A percentile compares a stretch with the other conserved stretches of the same genome.
Conservation (phyloP, 2,797 vertebrate species). For the Myotis findleyi region DNA sequence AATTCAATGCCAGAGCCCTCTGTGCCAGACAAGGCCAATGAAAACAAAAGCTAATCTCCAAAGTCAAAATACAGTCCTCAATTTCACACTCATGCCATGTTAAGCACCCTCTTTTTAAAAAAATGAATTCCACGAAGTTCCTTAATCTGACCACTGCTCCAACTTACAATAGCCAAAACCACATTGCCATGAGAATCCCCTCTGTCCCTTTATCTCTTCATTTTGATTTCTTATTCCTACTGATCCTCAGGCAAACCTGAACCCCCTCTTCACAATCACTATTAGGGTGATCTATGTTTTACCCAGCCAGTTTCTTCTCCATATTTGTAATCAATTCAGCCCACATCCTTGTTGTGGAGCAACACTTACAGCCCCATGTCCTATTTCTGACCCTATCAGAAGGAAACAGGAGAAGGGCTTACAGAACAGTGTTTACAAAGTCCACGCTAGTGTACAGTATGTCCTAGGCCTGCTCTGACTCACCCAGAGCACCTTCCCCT, state of each 20-base stretch:
- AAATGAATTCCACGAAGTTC: background rate
- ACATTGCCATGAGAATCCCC: background rate
- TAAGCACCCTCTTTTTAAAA: background rate
- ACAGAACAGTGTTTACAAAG: too few species aligned
- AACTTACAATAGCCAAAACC: background rate
- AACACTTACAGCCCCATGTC: background rate
- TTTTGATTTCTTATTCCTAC: background rate
- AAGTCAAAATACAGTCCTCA: background rate
- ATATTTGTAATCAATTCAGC: background rate
- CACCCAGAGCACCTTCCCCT: background rate
- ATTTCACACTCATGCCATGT: background rate
- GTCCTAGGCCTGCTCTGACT: background rate
- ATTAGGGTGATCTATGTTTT: background rate
- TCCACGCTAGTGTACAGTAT: background rate
- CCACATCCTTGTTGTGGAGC: background rate
- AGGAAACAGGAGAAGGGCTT: background rate
- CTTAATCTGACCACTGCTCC: background rate
- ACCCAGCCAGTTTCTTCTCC: background rate
- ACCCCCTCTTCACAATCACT: background rate
- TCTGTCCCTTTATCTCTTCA: background rate
- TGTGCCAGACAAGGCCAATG: background rate
- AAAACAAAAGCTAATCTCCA: background rate
- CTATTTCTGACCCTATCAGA: too few species aligned
- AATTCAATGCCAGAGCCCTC: background rate
- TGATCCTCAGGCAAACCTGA: too few species aligned